These are phyloP conservation scores for Micronisus gabar DNA, from an alignment of 2,113 vertebrate species.

Conservation along the genomic window DNA sequence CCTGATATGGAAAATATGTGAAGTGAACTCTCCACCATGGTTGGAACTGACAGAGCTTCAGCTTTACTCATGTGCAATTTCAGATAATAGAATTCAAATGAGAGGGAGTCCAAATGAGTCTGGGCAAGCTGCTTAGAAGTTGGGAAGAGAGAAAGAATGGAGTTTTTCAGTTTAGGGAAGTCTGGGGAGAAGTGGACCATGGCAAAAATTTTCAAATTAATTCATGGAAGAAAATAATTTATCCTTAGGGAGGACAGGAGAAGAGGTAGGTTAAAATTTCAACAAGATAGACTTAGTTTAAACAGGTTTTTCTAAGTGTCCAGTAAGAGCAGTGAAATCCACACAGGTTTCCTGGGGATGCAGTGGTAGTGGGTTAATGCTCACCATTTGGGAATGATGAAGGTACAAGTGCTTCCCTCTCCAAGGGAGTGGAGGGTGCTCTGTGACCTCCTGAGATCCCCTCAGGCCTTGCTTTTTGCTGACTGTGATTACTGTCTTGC, in stretches of 20 bases:
- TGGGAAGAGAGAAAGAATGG: background rate
- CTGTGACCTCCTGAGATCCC: background rate
- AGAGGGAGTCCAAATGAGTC: slow-evolving; percentile 14
- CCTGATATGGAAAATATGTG: background rate
- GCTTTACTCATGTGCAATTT: background rate
- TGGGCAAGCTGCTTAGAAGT: background rate
- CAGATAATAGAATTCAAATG: background rate
- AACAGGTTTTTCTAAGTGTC: background rate
- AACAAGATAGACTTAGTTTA: background rate
- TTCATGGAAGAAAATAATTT: background rate
- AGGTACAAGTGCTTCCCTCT: background rate
- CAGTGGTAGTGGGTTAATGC: background rate
- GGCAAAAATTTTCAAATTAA: background rate
- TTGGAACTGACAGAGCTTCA: background rate
- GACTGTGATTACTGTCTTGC: background rate
- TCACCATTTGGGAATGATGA: background rate
- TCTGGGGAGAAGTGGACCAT: background rate
- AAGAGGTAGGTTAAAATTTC: background rate
- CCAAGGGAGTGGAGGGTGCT: background rate
- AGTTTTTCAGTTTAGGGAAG: background rate
- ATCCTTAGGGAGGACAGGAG: background rate
- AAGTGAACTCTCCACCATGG: background rate
- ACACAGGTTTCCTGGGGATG: background rate
- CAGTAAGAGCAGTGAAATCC: background rate
- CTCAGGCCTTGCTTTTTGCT: background rate